Conservation (phyloP, 2,113 vertebrate species). For the Stomatorhinus ivindoensis region DNA sequence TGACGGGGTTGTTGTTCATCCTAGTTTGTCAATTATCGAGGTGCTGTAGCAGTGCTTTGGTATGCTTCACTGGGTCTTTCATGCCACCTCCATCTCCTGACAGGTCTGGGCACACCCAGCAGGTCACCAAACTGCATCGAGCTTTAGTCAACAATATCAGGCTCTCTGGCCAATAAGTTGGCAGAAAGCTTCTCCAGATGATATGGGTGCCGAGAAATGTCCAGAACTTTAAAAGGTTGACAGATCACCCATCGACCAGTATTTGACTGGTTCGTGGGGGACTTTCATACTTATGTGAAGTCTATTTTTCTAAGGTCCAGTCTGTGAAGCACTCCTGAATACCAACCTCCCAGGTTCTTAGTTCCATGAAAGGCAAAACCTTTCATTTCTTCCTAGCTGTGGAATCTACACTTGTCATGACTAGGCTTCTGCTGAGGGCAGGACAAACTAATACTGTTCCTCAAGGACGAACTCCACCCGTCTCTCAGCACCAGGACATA, state of each 20-base stretch:
- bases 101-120: neutral
- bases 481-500: neutral
- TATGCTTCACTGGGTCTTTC: neutral
- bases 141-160: neutral
- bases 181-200: neutral
- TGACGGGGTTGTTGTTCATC: neutral
- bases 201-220: neutral
- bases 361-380: neutral
- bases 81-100: neutral
- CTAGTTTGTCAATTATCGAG: neutral
- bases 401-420: neutral
- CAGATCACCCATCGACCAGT: neutral
- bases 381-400: neutral
- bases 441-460: neutral
- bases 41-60: neutral
- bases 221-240: neutral
- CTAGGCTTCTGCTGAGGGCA: neutral
- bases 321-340: neutral
- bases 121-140: neutral
- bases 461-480: neutral
- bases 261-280: neutral
- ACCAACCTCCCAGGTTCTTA: neutral
- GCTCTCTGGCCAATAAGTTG: neutral
- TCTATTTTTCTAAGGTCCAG: neutral
- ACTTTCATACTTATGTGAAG: neutral